Evolutionary conservation across 2,888 invertebrate genomes (phyloP).

Genomic region (Drosophila limbata): DNA sequence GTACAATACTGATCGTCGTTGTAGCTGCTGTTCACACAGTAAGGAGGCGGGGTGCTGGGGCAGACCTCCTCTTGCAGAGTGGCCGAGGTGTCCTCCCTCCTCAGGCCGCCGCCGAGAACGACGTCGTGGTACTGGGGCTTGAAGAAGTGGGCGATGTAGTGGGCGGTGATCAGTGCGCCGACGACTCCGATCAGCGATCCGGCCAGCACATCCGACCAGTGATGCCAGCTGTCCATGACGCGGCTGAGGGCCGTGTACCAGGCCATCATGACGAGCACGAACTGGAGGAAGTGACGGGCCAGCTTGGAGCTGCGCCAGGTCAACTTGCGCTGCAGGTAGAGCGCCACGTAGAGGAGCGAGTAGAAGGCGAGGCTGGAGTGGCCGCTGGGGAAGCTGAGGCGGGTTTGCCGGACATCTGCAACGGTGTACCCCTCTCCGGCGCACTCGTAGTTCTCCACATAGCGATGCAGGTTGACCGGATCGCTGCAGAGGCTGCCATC

Average conservation of each 20-base stretch:
- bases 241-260: slow-evolving; percentile 82
- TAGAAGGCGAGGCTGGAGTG: slow-evolving; percentile 95
- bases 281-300: slow-evolving; percentile 92
- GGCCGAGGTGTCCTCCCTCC: slow-evolving; percentile 73
- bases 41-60: slow-evolving; percentile 75
- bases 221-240: slow-evolving; percentile 82
- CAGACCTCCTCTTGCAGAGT: slow-evolving; percentile 78
- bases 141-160: slow-evolving; percentile 66
- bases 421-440: slow-evolving; percentile 85
- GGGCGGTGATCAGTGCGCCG: slow-evolving; percentile 73
- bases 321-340: slow-evolving; percentile 94
- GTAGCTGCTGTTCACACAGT: slow-evolving; percentile 59
- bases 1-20: slow-evolving; percentile 76
- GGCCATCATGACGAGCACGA: slow-evolving; percentile 76
- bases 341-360: slow-evolving; percentile 92
- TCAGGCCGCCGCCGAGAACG: slow-evolving; percentile 26
- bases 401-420: slow-evolving; percentile 89
- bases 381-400: slow-evolving; percentile 95
- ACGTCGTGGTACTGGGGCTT: slow-evolving; percentile 26
- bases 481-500: slow-evolving; percentile 87
- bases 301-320: slow-evolving; percentile 92
- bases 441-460: slow-evolving; percentile 91
- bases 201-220: slow-evolving; percentile 81
- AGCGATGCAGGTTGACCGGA: slow-evolving; percentile 87
- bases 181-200: slow-evolving; percentile 71